phyloP scores from a whole-genome alignment of 2,797 vertebrate genomes.

The Mycteria americana region DNA sequence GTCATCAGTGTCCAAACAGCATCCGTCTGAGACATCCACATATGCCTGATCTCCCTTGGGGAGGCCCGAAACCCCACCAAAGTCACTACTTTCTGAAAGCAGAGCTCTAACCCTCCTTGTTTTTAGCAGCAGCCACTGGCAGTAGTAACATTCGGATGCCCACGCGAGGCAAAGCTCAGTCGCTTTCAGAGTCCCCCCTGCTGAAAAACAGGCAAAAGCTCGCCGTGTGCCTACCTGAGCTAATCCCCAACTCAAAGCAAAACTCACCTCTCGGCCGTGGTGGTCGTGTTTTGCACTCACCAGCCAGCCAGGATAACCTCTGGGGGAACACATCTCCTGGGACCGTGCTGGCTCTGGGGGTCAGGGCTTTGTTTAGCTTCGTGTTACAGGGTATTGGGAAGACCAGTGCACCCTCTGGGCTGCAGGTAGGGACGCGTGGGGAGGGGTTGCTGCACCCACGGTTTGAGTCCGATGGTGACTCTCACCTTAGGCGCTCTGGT shows the following conservation, averaged over 20 bases:
- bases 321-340: background rate
- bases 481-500: background rate
- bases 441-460: fast-evolving
- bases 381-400: fast-evolving
- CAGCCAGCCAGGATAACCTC: background rate
- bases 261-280: background rate
- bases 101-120: background rate
- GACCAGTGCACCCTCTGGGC: background rate
- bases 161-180: background rate
- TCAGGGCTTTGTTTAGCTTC: background rate
- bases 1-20: background rate
- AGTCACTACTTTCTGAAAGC: background rate
- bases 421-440: background rate
- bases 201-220: background rate
- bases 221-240: fast-evolving
- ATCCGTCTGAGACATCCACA: background rate
- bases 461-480: background rate
- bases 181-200: background rate
- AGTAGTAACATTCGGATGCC: background rate
- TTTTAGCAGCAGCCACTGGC: background rate
- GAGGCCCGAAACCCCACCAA: background rate
- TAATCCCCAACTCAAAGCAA: background rate
- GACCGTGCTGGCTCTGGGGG: background rate
- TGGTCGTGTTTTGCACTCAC: background rate
- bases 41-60: background rate